A percentile compares a stretch with the other conserved stretches of the same genome.
phyloP scores from a whole-genome alignment of 2,113 vertebrate genomes.

The Podocnemis expansa region DNA sequence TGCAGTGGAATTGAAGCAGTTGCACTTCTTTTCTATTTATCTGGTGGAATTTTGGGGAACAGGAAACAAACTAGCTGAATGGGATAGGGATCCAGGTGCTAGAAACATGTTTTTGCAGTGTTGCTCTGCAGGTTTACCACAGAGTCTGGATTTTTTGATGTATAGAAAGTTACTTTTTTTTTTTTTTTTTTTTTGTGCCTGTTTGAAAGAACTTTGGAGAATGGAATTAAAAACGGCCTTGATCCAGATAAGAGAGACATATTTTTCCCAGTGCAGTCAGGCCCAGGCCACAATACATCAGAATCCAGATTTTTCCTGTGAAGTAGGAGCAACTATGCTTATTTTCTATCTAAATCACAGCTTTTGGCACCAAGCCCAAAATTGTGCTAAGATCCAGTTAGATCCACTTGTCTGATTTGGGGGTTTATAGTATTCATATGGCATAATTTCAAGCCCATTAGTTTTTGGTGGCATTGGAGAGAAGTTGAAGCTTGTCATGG shows the following conservation, averaged over 20 bases:
- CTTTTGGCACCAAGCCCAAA: neutral
- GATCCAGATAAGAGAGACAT: rapidly evolving
- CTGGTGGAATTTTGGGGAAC: neutral
- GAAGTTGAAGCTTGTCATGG: neutral
- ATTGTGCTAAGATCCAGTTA: no score
- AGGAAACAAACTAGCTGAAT: neutral
- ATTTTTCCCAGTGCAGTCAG: neutral
- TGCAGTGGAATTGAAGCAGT: neutral
- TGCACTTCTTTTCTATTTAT: neutral
- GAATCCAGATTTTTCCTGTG: neutral
- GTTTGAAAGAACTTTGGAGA: neutral
- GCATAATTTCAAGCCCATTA: neutral
- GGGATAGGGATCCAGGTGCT: neutral
- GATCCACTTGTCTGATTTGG: neutral
- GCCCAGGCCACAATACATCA: rapidly evolving
- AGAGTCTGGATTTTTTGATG: neutral
- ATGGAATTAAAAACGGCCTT: neutral
- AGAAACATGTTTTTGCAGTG: neutral
- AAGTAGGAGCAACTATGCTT: neutral
- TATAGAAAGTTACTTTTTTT: neutral
- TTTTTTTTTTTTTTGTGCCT: no score
- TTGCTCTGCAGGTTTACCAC: neutral
- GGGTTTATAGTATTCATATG: neutral
- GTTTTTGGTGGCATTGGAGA: neutral
- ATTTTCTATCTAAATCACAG: neutral